These are phyloP conservation scores for Melinopterus prodromus DNA, from an alignment of 2,888 invertebrate genomes.

Conservation along the genomic window DNA sequence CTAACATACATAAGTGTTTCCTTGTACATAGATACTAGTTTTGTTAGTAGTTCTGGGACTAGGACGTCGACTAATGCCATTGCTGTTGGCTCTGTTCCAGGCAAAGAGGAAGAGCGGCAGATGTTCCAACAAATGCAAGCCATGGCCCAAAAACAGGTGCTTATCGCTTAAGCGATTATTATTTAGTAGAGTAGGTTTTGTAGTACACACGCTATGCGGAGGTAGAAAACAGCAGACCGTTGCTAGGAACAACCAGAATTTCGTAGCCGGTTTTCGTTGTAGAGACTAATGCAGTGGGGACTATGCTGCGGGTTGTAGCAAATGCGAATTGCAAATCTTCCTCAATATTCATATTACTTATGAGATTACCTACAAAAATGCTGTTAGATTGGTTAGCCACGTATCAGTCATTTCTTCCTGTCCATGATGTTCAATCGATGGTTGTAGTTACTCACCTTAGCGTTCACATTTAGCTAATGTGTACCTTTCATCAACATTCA, in stretches of 20 bases:
- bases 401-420: slow-evolving; percentile 27
- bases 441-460: background rate
- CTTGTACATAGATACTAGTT: slow-evolving; percentile 18
- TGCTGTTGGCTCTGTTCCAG: slow-evolving; percentile 69
- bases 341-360: too few relatives aligned
- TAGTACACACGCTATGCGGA: background rate
- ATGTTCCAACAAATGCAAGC: slow-evolving; percentile 98
- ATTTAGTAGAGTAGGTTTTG: slow-evolving; percentile 6
- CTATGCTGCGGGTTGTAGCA: too few relatives aligned
- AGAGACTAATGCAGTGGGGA: slow-evolving; percentile 37
- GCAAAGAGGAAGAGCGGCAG: slow-evolving; percentile 94
- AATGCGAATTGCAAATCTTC: too few relatives aligned
- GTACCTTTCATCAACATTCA: background rate
- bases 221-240: background rate
- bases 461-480: background rate
- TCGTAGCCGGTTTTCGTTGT: slow-evolving; percentile 44
- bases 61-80: slow-evolving; percentile 52
- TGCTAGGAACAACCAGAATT: background rate
- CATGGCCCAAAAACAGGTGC: slow-evolving; percentile 96
- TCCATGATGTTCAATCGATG: background rate
- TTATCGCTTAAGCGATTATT: slow-evolving; percentile 42
- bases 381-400: slow-evolving; percentile 38
- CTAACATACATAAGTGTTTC: slow-evolving; percentile 12
- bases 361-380: too few relatives aligned
- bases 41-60: slow-evolving; percentile 14